These are phyloP conservation scores for Microcebus murinus DNA, from an alignment of 2,113 vertebrate species.

Conservation along the genomic window DNA sequence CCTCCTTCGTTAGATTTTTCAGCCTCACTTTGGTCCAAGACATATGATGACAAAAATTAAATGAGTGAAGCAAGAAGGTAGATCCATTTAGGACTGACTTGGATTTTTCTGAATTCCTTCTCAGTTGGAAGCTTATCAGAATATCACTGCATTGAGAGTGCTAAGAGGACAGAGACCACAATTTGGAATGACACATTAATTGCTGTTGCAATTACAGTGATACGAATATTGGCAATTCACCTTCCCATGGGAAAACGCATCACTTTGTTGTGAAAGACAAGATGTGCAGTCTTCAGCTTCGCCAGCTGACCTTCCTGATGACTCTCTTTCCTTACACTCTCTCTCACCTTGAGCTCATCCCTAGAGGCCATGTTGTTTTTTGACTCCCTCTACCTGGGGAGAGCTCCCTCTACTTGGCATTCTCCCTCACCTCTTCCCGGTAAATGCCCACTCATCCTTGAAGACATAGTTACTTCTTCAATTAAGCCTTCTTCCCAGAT, in stretches of 20 bases:
- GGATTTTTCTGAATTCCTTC: constrained; percentile 6
- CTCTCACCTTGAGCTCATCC: not conserved
- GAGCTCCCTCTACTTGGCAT: not conserved
- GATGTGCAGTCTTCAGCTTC: not conserved
- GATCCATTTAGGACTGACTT: not conserved
- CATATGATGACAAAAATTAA: constrained; percentile 1
- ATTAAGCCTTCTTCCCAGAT: accelerated
- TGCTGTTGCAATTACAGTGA: not conserved
- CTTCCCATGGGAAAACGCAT: not conserved
- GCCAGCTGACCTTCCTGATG: accelerated
- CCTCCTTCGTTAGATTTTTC: not conserved
- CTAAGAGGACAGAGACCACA: not conserved
- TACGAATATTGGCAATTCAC: not conserved
- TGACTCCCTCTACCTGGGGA: too few species aligned
- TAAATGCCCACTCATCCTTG: not conserved
- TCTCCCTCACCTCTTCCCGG: not conserved
- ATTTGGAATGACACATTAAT: not conserved
- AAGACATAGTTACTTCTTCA: not conserved
- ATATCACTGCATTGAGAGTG: not conserved
- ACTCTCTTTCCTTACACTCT: not conserved
- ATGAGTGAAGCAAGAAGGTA: constrained; percentile 15
- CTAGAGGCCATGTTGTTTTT: not conserved
- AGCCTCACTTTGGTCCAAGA: constrained; percentile 1
- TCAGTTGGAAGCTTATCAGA: not conserved
- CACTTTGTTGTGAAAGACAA: not conserved